These are phyloP conservation scores for Drosophila saltans DNA, from an alignment of 1,140 invertebrate genomes.

Conservation along the genomic window DNA sequence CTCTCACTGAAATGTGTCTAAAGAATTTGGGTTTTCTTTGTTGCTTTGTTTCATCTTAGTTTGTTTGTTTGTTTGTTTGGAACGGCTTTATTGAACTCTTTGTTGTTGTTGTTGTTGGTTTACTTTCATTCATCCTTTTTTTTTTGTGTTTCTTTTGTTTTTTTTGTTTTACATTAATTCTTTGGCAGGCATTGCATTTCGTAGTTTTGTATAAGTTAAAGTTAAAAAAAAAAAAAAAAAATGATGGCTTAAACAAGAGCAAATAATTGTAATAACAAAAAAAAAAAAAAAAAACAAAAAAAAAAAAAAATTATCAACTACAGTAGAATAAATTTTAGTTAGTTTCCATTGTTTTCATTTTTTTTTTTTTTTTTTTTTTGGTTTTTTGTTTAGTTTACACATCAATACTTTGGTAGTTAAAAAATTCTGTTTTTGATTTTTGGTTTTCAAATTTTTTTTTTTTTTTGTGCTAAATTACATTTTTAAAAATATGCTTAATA, in stretches of 20 bases:
- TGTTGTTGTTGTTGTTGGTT: conserved; percentile 59
- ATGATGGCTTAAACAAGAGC: conserved; percentile 54
- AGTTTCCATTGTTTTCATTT: conserved; percentile 25
- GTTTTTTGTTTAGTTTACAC: conserved; percentile 54
- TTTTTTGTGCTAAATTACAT: conserved; percentile 80
- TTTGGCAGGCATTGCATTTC: conserved; percentile 83
- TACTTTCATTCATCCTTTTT: conserved; percentile 40
- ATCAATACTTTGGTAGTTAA: conserved; percentile 80
- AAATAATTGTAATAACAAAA: conserved; percentile 39
- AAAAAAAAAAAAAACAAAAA: conserved; percentile 19
- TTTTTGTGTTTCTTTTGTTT: conserved; percentile 30
- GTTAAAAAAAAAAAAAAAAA: not conserved
- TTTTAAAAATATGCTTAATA: conserved; percentile 81
- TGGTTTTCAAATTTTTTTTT: conserved; percentile 39
- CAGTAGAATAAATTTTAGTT: conserved; percentile 25
- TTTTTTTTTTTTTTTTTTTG: conserved; percentile 29
- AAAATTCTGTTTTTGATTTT: conserved; percentile 58
- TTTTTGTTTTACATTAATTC: conserved; percentile 74
- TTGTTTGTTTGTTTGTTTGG: conserved; percentile 66
- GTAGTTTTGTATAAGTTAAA: conserved; percentile 80
- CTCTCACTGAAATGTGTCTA: conserved; percentile 55
- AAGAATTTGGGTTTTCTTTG: conserved; percentile 71
- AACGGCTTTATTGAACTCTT: conserved; percentile 83
- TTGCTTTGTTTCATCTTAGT: conserved; percentile 29
- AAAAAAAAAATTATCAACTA: conserved; percentile 24